Evolutionary conservation across 2,113 vertebrate genomes (phyloP), one percentile per base, ranked within the genome.

Genomic region (Columba janthina): DNA sequence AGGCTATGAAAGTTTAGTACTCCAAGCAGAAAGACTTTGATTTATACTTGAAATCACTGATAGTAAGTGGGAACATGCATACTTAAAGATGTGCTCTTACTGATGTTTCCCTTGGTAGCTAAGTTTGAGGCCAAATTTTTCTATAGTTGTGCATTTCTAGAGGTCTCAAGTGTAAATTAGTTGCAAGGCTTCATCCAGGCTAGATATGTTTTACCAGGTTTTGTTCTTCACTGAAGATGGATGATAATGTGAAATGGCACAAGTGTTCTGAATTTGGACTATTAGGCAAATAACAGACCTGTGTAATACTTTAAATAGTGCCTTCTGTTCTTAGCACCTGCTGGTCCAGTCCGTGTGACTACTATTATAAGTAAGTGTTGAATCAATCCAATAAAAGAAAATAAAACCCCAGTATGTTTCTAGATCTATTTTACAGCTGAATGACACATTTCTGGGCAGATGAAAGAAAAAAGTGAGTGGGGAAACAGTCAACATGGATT

Each of bases 1-100:
- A 86, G 76, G 38, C 92, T 80, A 34, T 77, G 69, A 90, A 88
- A 84, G 83, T 85, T 94, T 85, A 88, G 42, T 88, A 69, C 64
- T 93, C 77, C 60, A 62, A 46, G 56, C 50, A 85, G 57, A 64
- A 91, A 69, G 85, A 54, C 67, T 91, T 89, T 80, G 62, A 93
- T 92, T 94, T 92, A 73, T 83, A 51, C 56, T 86, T 76, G 64
- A 82, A 85, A 70, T 73, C 38, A 56, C 20, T 93, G 56, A 32
- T 67, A 80, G 13, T 70, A 74, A 88, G 66, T 66, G 74, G 56
- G 65, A 86, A 16, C 17, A 15, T n/a, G 72, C 21, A 62, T 31
- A 51, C 46, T 80, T 94, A 54, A 84, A 58, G n/a, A 90, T 58
- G 31, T 40, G 38, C 40, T 88, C 6, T 46, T 69, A 79, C 21